Conservation (phyloP, 2,797 vertebrate species). For the Notolabrus celidotus region DNA sequence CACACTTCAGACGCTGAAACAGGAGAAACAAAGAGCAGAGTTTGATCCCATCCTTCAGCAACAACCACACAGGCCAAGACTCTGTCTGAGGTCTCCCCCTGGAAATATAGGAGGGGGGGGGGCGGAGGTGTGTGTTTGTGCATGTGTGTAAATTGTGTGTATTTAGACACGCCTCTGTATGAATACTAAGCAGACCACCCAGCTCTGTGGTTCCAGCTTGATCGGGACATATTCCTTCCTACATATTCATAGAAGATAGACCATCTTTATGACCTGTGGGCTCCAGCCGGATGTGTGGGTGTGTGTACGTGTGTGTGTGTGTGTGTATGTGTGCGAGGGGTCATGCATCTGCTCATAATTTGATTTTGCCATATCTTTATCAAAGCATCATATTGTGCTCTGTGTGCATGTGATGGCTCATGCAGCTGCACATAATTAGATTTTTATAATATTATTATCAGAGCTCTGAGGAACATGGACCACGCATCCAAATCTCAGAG, state of each 20-base stretch:
- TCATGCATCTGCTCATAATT: conserved; percentile 53
- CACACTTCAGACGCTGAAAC: conserved; percentile 56
- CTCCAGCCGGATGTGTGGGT: conserved; percentile 20
- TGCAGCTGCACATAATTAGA: conserved; percentile 55
- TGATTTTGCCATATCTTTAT: conserved; percentile 34
- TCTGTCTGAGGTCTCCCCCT: conserved; percentile 57
- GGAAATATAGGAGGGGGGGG: conserved; percentile 25
- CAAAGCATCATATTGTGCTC: conserved; percentile 47
- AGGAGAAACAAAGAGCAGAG: conserved; percentile 62
- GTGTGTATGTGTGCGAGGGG: neutral
- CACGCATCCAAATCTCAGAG: conserved; percentile 12
- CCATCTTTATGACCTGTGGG: conserved; percentile 51
- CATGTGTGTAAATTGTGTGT: conserved; percentile 37
- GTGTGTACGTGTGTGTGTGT: conserved; percentile 6
- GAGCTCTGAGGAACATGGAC: conserved; percentile 22
- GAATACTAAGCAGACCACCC: conserved; percentile 68
- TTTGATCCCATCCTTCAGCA: conserved; percentile 69
- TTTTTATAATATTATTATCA: conserved; percentile 54
- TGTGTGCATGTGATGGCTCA: conserved; percentile 52
- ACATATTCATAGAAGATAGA: conserved; percentile 54
- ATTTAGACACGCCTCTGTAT: conserved; percentile 43
- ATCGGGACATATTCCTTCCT: conserved; percentile 53
- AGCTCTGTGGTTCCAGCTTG: conserved; percentile 55
- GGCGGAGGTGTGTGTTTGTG: neutral
- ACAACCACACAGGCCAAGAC: conserved; percentile 34